Evolutionary conservation across 2,113 vertebrate genomes (phyloP), one percentile per base, ranked within the genome.

Genomic region (Hippocampus guttulatus): DNA sequence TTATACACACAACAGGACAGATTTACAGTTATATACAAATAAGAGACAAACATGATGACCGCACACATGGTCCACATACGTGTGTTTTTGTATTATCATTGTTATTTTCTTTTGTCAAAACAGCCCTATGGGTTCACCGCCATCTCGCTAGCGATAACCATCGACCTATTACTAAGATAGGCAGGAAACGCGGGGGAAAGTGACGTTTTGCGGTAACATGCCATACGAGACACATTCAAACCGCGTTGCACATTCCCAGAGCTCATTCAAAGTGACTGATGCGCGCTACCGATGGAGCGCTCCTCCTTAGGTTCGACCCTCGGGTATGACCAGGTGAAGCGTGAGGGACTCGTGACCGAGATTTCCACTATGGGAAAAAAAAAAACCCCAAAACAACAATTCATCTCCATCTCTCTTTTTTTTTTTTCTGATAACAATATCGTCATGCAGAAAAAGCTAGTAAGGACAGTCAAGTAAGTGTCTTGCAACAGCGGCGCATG

Each of bases 381-480:
- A 68, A 43, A 75, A 78, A 16, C 10, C 3, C 14, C 43, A 38
- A 38, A 38, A 77, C 66, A 60, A 68, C 57, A 76, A 71, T 74
- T 49, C 66, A 73, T 75, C 79, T 61, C 78, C 60, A 41, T 74
- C 69, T 68, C 45, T 38, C 33, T 49, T 73, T 74, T 76, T 86
- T 86, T 77, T 81, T 66, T 16, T 21, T 16, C 41, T 30, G 75
- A 83, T 78, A 76, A 76, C 79, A 55, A 77, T 84, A 84, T 91
- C 89, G 89, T 92, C 91, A 92, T 93, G 91, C 92, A 92, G 87
- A 89, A 79, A 81, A 90, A 89, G 83, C 88, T 90, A 92, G 81
- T 81, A 84, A 89, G 87, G 89, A 91, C 84, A 81, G 80, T 90
- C 85, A 82, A 81, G 80, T 90, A 84, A 83, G 79, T 73, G 87